Conservation (phyloP, 1,140 invertebrate genomes). For the Hylaeus anthracinus region DNA sequence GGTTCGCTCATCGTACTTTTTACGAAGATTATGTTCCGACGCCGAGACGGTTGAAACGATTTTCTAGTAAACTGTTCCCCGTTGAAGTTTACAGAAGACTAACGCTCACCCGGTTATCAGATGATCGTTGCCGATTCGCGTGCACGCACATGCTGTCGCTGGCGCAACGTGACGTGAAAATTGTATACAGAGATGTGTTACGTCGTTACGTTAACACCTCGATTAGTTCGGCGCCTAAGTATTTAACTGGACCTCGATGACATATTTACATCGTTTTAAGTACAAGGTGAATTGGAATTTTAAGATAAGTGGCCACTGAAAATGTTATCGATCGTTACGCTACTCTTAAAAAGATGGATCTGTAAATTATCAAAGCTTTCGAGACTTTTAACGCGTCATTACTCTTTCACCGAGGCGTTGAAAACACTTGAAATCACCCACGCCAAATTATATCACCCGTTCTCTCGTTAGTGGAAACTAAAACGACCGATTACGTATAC, state of each 20-base stretch:
- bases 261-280: too few relatives aligned
- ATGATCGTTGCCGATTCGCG: neutral
- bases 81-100: neutral
- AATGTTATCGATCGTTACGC: too few relatives aligned
- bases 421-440: neutral
- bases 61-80: neutral
- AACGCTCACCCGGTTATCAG: neutral
- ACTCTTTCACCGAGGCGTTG: neutral
- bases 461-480: neutral
- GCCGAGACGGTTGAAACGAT: neutral
- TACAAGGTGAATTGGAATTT: too few relatives aligned
- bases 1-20: conserved; percentile 27
- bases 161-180: neutral
- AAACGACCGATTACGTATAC: neutral
- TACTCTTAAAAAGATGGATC: too few relatives aligned
- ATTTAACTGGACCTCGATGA: too few relatives aligned
- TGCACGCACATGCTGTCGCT: neutral
- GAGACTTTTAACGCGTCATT: neutral
- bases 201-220: neutral
- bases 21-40: neutral
- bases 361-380: too few relatives aligned
- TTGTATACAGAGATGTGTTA: neutral
- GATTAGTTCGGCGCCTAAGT: too few relatives aligned
- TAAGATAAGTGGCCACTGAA: too few relatives aligned
- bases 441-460: neutral